Evolutionary conservation across 1,140 invertebrate genomes (phyloP), one percentile per base, ranked within the genome.

Genomic region (Diorhabda carinulata): DNA sequence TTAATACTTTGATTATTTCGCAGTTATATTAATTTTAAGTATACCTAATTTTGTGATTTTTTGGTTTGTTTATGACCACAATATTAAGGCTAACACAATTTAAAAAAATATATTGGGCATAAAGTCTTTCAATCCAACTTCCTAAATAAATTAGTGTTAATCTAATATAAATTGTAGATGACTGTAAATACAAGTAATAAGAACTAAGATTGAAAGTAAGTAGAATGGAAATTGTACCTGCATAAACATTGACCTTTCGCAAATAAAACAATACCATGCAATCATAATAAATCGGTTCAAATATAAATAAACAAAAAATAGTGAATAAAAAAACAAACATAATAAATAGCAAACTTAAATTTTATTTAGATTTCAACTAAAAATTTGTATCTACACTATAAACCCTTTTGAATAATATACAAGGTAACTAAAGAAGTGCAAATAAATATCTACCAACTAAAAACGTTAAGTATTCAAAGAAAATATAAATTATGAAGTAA

Each of bases 381-480:
- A 59, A 66, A 66, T 6, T 9, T 25, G 69, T 62, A 70, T 66
- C 67, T 73, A 71, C 65, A 71, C 45, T 61, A n/a, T 72, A 66
- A 70, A 72, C 68, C 71, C 66, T 67, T 60, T 52, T 2, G 47
- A 52, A 52, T 64, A 64, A 6, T 65, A 72, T 47, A 71, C 69
- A 76, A 77, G 76, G 76, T 77, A 77, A 77, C 74, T 73, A 75
- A 74, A 67, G n/a, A 60, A 66, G 69, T 71, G 61, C 66, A 73
- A 73, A 72, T 71, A 76, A 75, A 76, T 72, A 74, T 73, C 68
- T 74, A 73, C 60, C 56, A 44, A 61, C 67, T 70, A 57, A 70
- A 70, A 67, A 65, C 61, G 64, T 69, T 61, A 68, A 74, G 61
- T 58, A 60, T 61, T 70, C 69, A 72, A 69, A 65, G 67, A 72